Conservation (phyloP, 2,888 invertebrate species). For the Athalia cordata region DNA sequence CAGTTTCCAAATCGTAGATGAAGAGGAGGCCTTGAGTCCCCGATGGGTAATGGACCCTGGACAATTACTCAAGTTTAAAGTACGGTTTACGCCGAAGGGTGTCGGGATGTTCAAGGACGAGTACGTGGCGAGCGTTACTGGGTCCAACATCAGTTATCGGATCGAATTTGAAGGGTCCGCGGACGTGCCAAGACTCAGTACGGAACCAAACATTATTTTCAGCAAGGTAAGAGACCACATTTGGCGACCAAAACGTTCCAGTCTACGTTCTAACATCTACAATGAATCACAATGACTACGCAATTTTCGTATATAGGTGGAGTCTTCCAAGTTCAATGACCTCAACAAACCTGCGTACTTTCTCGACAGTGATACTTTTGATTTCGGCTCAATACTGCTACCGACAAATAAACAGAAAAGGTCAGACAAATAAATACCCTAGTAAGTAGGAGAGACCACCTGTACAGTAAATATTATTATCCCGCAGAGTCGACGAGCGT, state of each 20-base stretch:
- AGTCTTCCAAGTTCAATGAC: constrained; percentile 51
- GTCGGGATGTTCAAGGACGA: constrained; percentile 55
- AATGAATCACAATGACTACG: neutral
- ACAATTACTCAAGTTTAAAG: constrained; percentile 58
- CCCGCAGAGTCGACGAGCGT: constrained; percentile 55
- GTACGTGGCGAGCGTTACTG: constrained; percentile 56
- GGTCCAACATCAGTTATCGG: constrained; percentile 51
- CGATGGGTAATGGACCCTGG: constrained; percentile 60
- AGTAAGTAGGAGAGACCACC: no score
- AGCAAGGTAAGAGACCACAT: constrained; percentile 50
- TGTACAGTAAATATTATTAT: neutral
- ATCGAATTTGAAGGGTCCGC: constrained; percentile 59
- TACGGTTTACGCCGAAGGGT: constrained; percentile 59
- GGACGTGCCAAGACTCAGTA: constrained; percentile 61
- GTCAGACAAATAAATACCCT: constrained; percentile 49
- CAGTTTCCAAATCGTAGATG: neutral
- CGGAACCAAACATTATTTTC: constrained; percentile 60
- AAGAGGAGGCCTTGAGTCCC: constrained; percentile 56
- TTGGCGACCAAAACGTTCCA: no score
- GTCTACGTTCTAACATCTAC: neutral
- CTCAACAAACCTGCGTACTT: constrained; percentile 59
- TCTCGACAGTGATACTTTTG: constrained; percentile 56
- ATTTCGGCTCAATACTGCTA: constrained; percentile 62
- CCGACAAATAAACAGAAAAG: constrained; percentile 53
- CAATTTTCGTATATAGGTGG: constrained; percentile 50